These are phyloP conservation scores for Arge pagana DNA, from an alignment of 2,888 invertebrate genomes.

Conservation along the genomic window DNA sequence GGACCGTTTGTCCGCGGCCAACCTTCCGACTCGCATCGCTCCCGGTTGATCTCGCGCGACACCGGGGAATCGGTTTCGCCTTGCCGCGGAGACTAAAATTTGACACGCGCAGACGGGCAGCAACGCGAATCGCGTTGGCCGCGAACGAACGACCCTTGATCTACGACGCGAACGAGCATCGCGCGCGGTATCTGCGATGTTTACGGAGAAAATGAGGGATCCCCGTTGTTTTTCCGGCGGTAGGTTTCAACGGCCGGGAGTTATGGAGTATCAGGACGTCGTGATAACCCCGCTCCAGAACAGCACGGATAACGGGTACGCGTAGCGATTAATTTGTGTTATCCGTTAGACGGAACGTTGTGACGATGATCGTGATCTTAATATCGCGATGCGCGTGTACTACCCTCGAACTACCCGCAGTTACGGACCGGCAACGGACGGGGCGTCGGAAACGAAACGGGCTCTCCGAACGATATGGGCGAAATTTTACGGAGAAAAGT, in stretches of 20 bases:
- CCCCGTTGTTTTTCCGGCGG: not conserved
- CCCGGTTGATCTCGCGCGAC: too few relatives aligned
- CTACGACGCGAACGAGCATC: too few relatives aligned
- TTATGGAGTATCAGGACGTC: conserved; percentile 69
- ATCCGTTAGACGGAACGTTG: too few relatives aligned
- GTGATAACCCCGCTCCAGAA: conserved; percentile 63
- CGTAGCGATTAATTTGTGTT: conserved; percentile 14
- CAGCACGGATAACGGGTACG: conserved; percentile 60
- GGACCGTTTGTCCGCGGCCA: too few relatives aligned
- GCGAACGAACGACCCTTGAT: too few relatives aligned
- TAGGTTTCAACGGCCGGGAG: conserved; percentile 60
- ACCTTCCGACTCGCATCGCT: too few relatives aligned
- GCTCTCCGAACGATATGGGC: conserved; percentile 47
- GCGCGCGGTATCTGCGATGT: too few relatives aligned
- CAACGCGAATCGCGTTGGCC: too few relatives aligned
- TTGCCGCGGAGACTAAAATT: too few relatives aligned
- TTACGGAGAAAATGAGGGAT: not conserved
- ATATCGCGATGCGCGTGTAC: not conserved
- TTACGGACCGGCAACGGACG: conserved; percentile 42
- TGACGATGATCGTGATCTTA: not conserved
- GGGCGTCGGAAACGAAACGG: conserved; percentile 38
- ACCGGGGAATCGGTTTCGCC: too few relatives aligned
- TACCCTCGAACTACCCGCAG: conserved; percentile 27
- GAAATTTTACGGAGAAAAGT: conserved; percentile 49
- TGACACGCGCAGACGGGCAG: too few relatives aligned